phyloP scores from a whole-genome alignment of 2,888 invertebrate genomes.

The Drosophila robusta region DNA sequence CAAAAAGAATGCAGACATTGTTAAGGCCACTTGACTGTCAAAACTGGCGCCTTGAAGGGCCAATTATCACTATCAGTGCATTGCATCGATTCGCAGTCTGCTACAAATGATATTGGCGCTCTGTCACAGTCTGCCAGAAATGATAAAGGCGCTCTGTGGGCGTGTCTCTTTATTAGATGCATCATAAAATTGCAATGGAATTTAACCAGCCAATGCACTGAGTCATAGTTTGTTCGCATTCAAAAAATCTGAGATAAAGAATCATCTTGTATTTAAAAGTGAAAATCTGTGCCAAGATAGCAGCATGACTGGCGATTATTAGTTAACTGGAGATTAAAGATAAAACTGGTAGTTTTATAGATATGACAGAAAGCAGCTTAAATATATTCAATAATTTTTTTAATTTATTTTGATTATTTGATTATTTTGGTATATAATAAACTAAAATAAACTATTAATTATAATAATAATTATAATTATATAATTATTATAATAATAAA shows the following conservation, averaged over 20 bases:
- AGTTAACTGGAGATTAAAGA: slow-evolving; percentile 5
- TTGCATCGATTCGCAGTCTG: slow-evolving; percentile 1
- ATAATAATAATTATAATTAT: too few relatives aligned
- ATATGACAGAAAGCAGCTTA: neutral
- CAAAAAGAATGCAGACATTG: slow-evolving; percentile 36
- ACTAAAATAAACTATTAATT: too few relatives aligned
- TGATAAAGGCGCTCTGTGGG: neutral
- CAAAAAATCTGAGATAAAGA: slow-evolving; percentile 9
- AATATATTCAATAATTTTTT: too few relatives aligned
- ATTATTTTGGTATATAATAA: too few relatives aligned
- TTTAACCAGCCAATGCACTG: slow-evolving; percentile 23
- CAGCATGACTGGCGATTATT: neutral
- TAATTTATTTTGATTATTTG: too few relatives aligned
- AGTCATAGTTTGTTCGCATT: slow-evolving; percentile 16
- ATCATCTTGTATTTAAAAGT: slow-evolving; percentile 1
- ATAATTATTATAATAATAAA: too few relatives aligned
- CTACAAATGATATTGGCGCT: neutral
- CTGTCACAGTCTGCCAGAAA: neutral
- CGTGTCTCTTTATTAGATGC: slow-evolving; percentile 15
- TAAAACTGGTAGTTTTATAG: neutral
- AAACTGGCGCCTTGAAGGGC: slow-evolving; percentile 20
- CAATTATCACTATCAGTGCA: slow-evolving; percentile 29
- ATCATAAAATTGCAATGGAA: slow-evolving; percentile 30
- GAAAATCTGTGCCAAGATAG: slow-evolving; percentile 10
- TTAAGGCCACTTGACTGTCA: slow-evolving; percentile 49